Evolutionary conservation across 2,113 vertebrate species (phyloP).

Genomic region (Eulemur macaco): DNA sequence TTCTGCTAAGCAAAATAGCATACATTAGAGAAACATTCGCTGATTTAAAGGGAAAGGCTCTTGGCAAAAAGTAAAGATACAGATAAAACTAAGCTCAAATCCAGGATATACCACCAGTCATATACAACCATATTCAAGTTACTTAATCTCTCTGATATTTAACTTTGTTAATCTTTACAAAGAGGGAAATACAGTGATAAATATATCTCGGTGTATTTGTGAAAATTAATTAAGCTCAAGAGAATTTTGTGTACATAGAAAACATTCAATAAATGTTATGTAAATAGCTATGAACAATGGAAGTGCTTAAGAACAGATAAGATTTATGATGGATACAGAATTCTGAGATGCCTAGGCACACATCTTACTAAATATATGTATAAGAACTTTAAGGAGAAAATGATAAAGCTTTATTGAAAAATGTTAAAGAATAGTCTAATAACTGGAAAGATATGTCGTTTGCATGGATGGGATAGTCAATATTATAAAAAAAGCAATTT

Average conservation of each 20-base stretch:
- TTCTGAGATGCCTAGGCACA: not conserved
- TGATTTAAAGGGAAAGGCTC: slow-evolving; percentile 14
- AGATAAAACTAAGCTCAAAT: not conserved
- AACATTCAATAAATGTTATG: not conserved
- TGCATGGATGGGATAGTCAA: not conserved
- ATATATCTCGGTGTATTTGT: not conserved
- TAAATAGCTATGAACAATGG: not conserved
- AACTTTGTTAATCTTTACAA: not conserved
- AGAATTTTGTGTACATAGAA: not conserved
- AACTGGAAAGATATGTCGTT: not conserved
- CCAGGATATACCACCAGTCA: not conserved
- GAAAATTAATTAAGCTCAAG: slow-evolving; percentile 4
- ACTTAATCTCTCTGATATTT: not conserved
- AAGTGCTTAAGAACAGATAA: not conserved
- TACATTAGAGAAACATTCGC: not conserved
- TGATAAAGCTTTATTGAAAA: not conserved
- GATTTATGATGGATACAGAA: not conserved
- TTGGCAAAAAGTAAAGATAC: not conserved
- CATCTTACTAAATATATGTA: not conserved
- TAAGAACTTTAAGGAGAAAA: not conserved
- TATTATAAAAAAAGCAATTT: not conserved
- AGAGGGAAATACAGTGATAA: not conserved
- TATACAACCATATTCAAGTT: not conserved
- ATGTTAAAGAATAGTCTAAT: not conserved
- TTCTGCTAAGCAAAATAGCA: not conserved